Conservation (phyloP, 35 echinoderm and acorn worm genomes). For the Amphiura filiformis region DNA sequence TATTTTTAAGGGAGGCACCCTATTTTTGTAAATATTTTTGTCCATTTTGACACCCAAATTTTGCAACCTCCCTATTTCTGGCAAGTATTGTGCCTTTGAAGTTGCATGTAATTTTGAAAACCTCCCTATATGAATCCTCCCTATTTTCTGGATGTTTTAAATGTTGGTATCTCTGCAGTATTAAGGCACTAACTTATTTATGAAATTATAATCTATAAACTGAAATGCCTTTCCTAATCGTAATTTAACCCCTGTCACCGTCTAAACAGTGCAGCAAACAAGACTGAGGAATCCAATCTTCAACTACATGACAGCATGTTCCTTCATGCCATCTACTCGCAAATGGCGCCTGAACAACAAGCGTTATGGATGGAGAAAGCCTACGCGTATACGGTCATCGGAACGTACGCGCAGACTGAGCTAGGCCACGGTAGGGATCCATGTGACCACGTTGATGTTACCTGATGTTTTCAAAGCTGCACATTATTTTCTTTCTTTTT, state of each 20-base stretch:
- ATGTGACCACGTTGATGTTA: background rate
- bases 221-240: background rate
- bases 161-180: too few species aligned
- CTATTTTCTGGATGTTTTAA: too few species aligned
- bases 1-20: too few species aligned
- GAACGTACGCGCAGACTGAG: constrained; percentile 95
- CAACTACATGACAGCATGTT: constrained; percentile 77
- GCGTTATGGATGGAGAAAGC: constrained; percentile 52
- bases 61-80: too few species aligned
- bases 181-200: too few species aligned
- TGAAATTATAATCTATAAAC: too few species aligned
- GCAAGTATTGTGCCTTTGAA: too few species aligned
- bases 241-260: background rate
- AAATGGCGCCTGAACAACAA: constrained; percentile 66
- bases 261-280: constrained; percentile 39
- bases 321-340: constrained; percentile 46
- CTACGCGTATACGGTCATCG: constrained; percentile 50
- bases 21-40: too few species aligned
- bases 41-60: too few species aligned
- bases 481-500: background rate
- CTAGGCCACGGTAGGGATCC: constrained; percentile 78
- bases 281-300: constrained; percentile 33
- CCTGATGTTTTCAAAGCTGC: background rate
- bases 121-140: too few species aligned
- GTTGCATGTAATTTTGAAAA: too few species aligned